Conservation (phyloP, 64 coral and sea anemone species). For the Stichodactyla helianthus region DNA sequence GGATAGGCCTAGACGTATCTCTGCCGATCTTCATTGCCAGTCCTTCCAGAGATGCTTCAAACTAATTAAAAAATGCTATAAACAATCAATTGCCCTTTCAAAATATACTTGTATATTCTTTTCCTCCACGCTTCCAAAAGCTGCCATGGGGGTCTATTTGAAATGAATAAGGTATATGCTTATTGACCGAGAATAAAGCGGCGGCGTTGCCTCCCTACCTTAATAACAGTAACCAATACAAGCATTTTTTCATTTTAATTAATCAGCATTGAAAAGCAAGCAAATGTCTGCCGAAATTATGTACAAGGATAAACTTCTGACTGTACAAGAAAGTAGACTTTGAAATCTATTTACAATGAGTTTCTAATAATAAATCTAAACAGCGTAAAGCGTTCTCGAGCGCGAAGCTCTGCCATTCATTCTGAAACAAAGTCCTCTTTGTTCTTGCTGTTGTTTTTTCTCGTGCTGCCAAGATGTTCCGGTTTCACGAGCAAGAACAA, state of each 20-base stretch:
- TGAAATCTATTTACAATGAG: neutral
- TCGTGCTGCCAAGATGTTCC: slow-evolving; percentile 4
- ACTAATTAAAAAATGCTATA: neutral
- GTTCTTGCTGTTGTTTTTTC: slow-evolving; percentile 10
- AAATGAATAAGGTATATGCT: neutral
- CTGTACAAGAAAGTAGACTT: slow-evolving; percentile 1
- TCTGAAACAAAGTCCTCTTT: neutral
- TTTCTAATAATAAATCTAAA: neutral
- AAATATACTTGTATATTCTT: neutral
- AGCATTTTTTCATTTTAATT: neutral
- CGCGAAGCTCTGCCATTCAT: neutral
- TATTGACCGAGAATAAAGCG: neutral
- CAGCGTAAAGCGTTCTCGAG: neutral
- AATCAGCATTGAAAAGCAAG: neutral
- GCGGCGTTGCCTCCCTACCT: neutral
- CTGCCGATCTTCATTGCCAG: neutral
- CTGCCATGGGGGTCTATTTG: neutral
- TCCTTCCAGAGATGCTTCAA: neutral
- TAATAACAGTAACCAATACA: neutral
- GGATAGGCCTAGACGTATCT: neutral
- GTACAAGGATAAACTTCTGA: neutral
- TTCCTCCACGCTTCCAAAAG: neutral
- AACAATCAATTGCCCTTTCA: neutral
- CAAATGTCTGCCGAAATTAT: neutral
- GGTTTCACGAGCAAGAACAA: neutral